Evolutionary conservation across 2,888 invertebrate genomes (phyloP).

Genomic region (Aphidoletes aphidimyza): DNA sequence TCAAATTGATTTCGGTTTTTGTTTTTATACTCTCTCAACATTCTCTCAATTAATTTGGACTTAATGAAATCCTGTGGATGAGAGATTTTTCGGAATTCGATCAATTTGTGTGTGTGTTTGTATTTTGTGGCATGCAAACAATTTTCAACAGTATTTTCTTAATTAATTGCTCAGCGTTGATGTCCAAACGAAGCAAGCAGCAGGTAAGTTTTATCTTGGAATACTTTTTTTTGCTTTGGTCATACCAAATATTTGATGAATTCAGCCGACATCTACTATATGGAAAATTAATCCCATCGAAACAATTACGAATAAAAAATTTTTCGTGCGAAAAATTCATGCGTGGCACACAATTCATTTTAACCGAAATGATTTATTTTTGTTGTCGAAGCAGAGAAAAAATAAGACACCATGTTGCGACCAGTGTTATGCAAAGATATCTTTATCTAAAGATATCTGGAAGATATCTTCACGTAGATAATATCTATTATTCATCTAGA

Average conservation of each 20-base stretch:
- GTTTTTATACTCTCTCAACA: background rate
- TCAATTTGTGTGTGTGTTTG: background rate
- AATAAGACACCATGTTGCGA: constrained; percentile 31
- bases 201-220: background rate
- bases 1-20: background rate
- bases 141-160: background rate
- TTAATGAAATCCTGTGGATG: background rate
- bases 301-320: background rate
- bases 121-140: background rate
- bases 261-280: too few species aligned
- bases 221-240: too few species aligned
- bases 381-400: too few species aligned
- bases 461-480: too few species aligned
- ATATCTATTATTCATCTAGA: too few species aligned
- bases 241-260: too few species aligned
- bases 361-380: too few species aligned
- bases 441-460: too few species aligned
- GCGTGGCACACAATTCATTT: background rate
- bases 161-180: background rate
- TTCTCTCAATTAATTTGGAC: background rate
- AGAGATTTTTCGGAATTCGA: background rate
- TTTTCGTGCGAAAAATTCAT: background rate
- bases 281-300: background rate
- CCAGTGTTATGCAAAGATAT: too few species aligned
- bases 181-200: background rate